Conservation (phyloP, 2,888 invertebrate species). For the Diadegma fenestrale region DNA sequence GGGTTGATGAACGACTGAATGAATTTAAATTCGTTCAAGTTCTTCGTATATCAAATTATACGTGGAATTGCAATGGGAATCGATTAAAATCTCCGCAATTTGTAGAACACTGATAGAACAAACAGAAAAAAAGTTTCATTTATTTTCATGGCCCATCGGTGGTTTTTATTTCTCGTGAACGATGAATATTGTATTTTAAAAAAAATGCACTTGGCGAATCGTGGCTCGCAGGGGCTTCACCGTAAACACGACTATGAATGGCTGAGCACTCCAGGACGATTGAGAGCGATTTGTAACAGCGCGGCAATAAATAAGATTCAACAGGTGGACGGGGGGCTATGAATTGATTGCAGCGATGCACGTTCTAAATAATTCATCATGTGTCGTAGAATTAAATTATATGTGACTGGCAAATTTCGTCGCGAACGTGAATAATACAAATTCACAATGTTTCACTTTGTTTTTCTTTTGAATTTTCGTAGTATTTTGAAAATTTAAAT, state of each 20-base stretch:
- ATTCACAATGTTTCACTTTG: neutral
- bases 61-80: neutral
- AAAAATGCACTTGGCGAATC: neutral
- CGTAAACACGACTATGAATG: slow-evolving; percentile 30
- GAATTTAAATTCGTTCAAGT: neutral
- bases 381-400: neutral
- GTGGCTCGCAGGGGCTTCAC: neutral
- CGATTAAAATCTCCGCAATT: neutral
- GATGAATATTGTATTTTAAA: slow-evolving; percentile 25
- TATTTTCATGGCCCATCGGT: slow-evolving; percentile 4
- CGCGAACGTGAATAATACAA: neutral
- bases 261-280: slow-evolving; percentile 29
- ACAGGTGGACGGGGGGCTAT: slow-evolving; percentile 45
- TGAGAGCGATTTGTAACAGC: slow-evolving; percentile 52
- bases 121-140: neutral
- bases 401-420: neutral
- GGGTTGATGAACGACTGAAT: neutral
- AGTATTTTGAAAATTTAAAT: neutral
- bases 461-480: neutral
- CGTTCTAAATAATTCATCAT: slow-evolving; percentile 32
- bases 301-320: slow-evolving; percentile 46
- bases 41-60: neutral
- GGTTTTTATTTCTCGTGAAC: slow-evolving; percentile 1
- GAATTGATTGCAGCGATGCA: slow-evolving; percentile 36
- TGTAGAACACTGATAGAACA: neutral